These are phyloP conservation scores for Mesopsocus fuscifrons DNA, from an alignment of 2,888 invertebrate species.

Conservation along the genomic window DNA sequence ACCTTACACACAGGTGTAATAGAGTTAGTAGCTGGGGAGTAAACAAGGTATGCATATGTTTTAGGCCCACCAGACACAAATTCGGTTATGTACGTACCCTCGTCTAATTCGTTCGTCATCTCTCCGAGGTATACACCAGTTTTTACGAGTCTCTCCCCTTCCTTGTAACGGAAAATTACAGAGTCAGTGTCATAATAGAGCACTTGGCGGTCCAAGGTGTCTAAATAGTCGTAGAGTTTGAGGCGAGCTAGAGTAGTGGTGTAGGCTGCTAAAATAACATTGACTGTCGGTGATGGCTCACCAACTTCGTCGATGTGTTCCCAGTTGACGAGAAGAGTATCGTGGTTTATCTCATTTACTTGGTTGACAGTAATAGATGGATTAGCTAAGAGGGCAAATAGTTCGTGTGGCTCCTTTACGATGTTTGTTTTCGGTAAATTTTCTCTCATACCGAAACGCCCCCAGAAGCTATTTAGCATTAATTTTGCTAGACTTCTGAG, in stretches of 20 bases:
- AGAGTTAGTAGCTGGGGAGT: neutral
- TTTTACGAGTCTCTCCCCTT: slow-evolving; percentile 12
- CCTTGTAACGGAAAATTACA: slow-evolving; percentile 18
- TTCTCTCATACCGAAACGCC: slow-evolving; percentile 11
- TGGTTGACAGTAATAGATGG: slow-evolving; percentile 15
- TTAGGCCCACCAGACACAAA: slow-evolving; percentile 23
- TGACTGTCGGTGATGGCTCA: slow-evolving; percentile 15
- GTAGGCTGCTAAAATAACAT: slow-evolving; percentile 22
- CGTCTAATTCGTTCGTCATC: slow-evolving; percentile 21
- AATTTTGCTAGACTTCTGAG: slow-evolving; percentile 16
- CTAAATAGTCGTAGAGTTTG: slow-evolving; percentile 20
- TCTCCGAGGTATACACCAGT: slow-evolving; percentile 21
- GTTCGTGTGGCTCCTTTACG: slow-evolving; percentile 12
- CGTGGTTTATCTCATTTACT: slow-evolving; percentile 15
- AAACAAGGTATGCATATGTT: slow-evolving; percentile 20
- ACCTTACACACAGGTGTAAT: neutral
- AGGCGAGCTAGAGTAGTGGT: slow-evolving; percentile 22
- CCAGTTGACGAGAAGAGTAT: slow-evolving; percentile 17
- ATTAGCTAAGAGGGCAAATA: slow-evolving; percentile 15
- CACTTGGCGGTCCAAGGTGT: slow-evolving; percentile 19
- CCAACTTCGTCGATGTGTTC: slow-evolving; percentile 15
- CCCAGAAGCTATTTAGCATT: slow-evolving; percentile 18
- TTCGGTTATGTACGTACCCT: slow-evolving; percentile 19
- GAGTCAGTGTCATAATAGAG: slow-evolving; percentile 24
- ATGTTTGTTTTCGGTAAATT: slow-evolving; percentile 15